Evolutionary conservation across 2,797 vertebrate genomes (phyloP).

Genomic region (Microctenopoma lineatum): DNA sequence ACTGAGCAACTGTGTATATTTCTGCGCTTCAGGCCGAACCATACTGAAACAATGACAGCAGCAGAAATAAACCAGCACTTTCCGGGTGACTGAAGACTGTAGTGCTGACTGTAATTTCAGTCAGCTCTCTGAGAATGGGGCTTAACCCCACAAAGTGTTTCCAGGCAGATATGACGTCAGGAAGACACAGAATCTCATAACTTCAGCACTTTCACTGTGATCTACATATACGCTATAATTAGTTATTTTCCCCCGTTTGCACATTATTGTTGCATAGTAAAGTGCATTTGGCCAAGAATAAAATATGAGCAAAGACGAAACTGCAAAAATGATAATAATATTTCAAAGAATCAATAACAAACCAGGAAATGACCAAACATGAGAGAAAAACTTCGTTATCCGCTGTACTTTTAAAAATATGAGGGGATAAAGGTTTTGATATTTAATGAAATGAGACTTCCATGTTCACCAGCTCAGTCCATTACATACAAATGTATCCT

Average conservation of each 20-base stretch:
- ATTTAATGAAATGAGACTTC: no score
- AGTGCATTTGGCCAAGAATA: not conserved
- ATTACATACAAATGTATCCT: no score
- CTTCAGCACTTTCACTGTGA: conserved; percentile 55
- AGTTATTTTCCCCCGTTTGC: conserved; percentile 37
- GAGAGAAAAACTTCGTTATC: not conserved
- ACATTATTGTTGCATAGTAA: not conserved
- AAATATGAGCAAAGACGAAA: not conserved
- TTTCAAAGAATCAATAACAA: conserved; percentile 20
- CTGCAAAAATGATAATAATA: conserved; percentile 9
- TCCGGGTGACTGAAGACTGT: conserved; percentile 33
- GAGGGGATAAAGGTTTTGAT: no score
- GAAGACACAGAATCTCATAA: not conserved
- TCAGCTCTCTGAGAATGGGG: conserved; percentile 43
- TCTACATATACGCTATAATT: conserved; percentile 6
- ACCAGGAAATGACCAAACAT: not conserved
- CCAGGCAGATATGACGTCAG: conserved; percentile 60
- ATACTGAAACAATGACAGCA: conserved; percentile 47
- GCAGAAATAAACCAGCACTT: conserved; percentile 42
- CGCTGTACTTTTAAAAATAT: not conserved
- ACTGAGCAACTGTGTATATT: not conserved
- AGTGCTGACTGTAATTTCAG: conserved; percentile 53
- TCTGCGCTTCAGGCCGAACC: not conserved
- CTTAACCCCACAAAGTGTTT: conserved; percentile 60
- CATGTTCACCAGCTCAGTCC: no score